phyloP scores from a whole-genome alignment of 1,140 invertebrate species.

The Probaryconus sp. region DNA sequence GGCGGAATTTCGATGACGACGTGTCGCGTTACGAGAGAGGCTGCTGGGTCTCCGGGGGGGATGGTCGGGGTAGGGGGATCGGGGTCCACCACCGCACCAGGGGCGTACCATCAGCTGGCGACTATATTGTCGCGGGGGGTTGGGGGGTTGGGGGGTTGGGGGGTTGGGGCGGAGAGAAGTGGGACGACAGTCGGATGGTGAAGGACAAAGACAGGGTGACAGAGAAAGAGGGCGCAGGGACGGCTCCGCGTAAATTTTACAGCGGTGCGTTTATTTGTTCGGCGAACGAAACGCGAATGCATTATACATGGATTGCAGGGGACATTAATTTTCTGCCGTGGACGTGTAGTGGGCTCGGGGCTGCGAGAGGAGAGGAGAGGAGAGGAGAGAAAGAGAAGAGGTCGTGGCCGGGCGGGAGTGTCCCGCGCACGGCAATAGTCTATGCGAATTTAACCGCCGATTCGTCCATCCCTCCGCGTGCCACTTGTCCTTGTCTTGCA shows the following conservation, averaged over 20 bases:
- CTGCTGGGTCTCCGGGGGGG: not conserved
- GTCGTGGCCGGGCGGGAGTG: too few species aligned
- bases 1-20: conserved; percentile 77
- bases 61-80: not conserved
- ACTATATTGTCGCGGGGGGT: conserved; percentile 9
- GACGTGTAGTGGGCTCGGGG: conserved; percentile 74
- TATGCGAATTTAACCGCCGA: too few species aligned
- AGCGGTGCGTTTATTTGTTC: conserved; percentile 76
- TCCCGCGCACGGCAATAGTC: conserved; percentile 49
- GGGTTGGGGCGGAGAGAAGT: conserved; percentile 13
- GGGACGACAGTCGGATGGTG: conserved; percentile 5
- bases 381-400: too few species aligned
- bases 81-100: conserved; percentile 9
- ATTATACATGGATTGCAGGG: conserved; percentile 79
- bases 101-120: conserved; percentile 23
- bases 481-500: conserved; percentile 4
- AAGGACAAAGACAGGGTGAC: conserved; percentile 27
- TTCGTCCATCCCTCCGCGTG: conserved; percentile 10
- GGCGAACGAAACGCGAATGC: conserved; percentile 77
- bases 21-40: conserved; percentile 53
- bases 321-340: conserved; percentile 79
- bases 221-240: conserved; percentile 53
- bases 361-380: conserved; percentile 22
- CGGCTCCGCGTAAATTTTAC: conserved; percentile 76
- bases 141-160: conserved; percentile 19